Conservation (phyloP, 2,888 invertebrate species). For the Anthrax anthrax region DNA sequence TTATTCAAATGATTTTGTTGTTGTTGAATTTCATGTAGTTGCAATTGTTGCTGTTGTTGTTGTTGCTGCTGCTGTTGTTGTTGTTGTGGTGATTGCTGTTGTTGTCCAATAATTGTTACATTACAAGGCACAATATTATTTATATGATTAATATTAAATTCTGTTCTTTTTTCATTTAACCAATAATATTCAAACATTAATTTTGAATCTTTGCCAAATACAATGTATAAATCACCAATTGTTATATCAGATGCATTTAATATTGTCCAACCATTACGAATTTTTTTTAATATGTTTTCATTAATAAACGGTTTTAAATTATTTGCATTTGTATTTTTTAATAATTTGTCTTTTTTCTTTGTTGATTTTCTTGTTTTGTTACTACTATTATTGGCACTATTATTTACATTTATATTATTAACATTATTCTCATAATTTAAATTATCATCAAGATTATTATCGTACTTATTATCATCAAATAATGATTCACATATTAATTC, state of each 20-base stretch:
- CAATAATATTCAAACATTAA: constrained; percentile 68
- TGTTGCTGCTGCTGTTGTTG: constrained; percentile 13
- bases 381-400: background rate
- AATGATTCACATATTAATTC: background rate
- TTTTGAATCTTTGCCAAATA: constrained; percentile 59
- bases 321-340: constrained; percentile 9
- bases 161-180: constrained; percentile 20
- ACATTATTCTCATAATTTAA: background rate
- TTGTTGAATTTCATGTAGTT: constrained; percentile 19
- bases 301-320: constrained; percentile 29
- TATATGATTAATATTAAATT: constrained; percentile 15
- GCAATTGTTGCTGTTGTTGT: constrained; percentile 19
- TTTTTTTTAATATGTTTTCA: constrained; percentile 29
- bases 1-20: constrained; percentile 17
- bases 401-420: constrained; percentile 1
- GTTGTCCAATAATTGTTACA: constrained; percentile 19
- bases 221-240: constrained; percentile 78
- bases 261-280: constrained; percentile 59
- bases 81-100: background rate
- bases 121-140: constrained; percentile 11
- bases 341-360: constrained; percentile 4
- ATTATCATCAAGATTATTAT: background rate
- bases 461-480: background rate
- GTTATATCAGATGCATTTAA: constrained; percentile 64
- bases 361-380: background rate